phyloP scores from a whole-genome alignment of 2,888 invertebrate species.

The Aleiodes alternator region DNA sequence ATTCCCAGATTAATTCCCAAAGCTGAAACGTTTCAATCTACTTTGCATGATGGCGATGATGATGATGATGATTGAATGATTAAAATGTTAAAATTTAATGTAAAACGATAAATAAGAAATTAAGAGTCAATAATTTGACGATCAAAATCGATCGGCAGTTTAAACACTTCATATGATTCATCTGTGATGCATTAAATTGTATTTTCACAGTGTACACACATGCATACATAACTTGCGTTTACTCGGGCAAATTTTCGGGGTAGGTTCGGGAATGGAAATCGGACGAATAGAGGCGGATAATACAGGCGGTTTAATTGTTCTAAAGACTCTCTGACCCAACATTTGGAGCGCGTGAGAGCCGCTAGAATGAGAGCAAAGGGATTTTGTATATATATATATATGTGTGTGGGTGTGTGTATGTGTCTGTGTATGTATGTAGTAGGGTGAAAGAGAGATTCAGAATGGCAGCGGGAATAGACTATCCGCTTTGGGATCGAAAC shows the following conservation, averaged over 20 bases:
- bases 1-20: too few relatives aligned
- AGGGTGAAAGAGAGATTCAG: not conserved
- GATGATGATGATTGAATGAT: too few relatives aligned
- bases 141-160: too few relatives aligned
- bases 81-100: too few relatives aligned
- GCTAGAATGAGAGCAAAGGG: not conserved
- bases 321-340: slow-evolving; percentile 50
- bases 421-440: not conserved
- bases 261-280: slow-evolving; percentile 7
- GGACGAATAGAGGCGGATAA: slow-evolving; percentile 20
- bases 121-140: too few relatives aligned
- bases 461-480: slow-evolving; percentile 21
- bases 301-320: slow-evolving; percentile 44
- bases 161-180: not conserved
- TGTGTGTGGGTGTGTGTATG: too few relatives aligned
- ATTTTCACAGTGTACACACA: slow-evolving; percentile 11
- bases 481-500: slow-evolving; percentile 44
- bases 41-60: too few relatives aligned
- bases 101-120: too few relatives aligned
- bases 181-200: slow-evolving; percentile 16
- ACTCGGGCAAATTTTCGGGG: not conserved
- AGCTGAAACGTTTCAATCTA: too few relatives aligned
- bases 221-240: not conserved
- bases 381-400: too few relatives aligned
- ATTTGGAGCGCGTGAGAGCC: slow-evolving; percentile 35